Evolutionary conservation across 2,888 invertebrate species (phyloP).

Genomic region (Aspidapion aeneum): DNA sequence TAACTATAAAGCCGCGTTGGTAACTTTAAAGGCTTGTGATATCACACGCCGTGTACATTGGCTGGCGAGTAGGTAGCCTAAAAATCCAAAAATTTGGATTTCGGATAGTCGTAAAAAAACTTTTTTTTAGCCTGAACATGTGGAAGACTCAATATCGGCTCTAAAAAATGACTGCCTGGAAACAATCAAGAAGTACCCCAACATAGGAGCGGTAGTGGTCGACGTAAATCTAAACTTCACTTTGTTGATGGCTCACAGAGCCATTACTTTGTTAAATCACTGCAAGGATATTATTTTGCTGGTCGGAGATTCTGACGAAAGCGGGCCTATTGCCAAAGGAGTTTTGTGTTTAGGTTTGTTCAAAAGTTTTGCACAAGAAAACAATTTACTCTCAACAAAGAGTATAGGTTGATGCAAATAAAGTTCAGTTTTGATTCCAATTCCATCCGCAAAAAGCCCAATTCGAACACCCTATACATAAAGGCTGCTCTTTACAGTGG

Average conservation of each 20-base stretch:
- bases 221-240: constrained; percentile 11
- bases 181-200: neutral
- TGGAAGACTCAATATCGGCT: neutral
- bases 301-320: constrained; percentile 13
- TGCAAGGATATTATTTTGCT: constrained; percentile 13
- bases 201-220: constrained; percentile 14
- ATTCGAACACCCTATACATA: too few species aligned
- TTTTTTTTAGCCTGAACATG: neutral
- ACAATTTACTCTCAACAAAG: too few species aligned
- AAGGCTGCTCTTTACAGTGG: too few species aligned
- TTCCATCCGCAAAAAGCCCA: too few species aligned
- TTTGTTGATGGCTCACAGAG: constrained; percentile 8
- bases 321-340: constrained; percentile 6
- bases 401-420: too few species aligned
- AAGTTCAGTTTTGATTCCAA: too few species aligned
- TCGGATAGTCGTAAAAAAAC: neutral
- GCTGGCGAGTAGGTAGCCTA: too few species aligned
- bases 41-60: too few species aligned
- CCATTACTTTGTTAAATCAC: constrained; percentile 13
- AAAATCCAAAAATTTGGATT: too few species aligned
- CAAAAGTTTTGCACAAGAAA: too few species aligned
- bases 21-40: too few species aligned
- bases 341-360: constrained; percentile 3
- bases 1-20: too few species aligned
- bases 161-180: neutral